Evolutionary conservation across 92 coral and sea anemone species (phyloP).

Genomic region (Porites cylindrica): DNA sequence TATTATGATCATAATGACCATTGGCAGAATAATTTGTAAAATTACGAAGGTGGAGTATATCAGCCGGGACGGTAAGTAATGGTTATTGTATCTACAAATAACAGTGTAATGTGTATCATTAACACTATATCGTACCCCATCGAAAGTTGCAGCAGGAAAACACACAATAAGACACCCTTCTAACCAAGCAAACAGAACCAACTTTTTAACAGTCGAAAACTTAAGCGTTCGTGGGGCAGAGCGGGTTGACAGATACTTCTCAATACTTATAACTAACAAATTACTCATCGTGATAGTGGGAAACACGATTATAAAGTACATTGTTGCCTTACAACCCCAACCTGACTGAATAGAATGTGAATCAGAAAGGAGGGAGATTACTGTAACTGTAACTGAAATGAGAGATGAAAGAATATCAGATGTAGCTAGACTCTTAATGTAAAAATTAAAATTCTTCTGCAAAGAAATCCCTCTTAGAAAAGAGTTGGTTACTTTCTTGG

Average conservation of each 20-base stretch:
- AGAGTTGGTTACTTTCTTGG: not conserved
- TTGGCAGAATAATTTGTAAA: not conserved
- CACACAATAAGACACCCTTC: not conserved
- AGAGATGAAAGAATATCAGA: not conserved
- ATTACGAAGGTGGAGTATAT: not conserved
- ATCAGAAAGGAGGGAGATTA: not conserved
- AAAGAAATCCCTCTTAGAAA: not conserved
- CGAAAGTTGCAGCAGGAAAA: not conserved
- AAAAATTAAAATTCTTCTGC: not conserved
- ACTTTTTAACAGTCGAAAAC: not conserved
- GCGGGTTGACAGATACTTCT: not conserved
- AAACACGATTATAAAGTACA: not conserved
- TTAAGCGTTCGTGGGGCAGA: not conserved
- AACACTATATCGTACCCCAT: not conserved
- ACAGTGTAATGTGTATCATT: conserved; percentile 2
- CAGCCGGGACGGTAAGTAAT: not conserved
- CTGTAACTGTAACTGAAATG: not conserved
- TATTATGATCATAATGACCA: not conserved
- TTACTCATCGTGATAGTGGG: not conserved
- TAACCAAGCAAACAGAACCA: not conserved
- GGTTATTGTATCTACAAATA: not conserved
- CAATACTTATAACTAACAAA: not conserved
- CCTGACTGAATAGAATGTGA: not conserved
- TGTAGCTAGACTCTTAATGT: not conserved
- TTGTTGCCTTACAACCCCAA: not conserved